phyloP scores from a whole-genome alignment of 2,888 invertebrate genomes.

The Phymatocera aterrima region DNA sequence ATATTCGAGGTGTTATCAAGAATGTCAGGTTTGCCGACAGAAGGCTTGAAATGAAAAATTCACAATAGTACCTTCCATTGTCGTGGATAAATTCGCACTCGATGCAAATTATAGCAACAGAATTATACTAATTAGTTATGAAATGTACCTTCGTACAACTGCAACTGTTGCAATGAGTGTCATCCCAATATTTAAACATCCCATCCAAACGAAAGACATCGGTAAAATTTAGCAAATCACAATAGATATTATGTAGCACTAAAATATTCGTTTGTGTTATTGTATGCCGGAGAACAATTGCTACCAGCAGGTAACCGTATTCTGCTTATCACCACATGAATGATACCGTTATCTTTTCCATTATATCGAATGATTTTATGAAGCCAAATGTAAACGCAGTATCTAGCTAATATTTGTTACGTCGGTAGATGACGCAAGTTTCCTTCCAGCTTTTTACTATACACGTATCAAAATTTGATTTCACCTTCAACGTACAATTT shows the following conservation, averaged over 20 bases:
- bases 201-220: constrained; percentile 82
- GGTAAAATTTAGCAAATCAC: constrained; percentile 10
- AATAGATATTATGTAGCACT: neutral
- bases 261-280: neutral
- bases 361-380: constrained; percentile 27
- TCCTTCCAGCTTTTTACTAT: no score
- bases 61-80: no score
- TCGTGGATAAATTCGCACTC: no score
- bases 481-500: no score
- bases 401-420: neutral
- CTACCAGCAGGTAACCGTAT: neutral
- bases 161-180: constrained; percentile 81
- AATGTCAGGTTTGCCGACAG: no score
- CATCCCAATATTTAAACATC: constrained; percentile 79
- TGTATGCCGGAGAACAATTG: neutral
- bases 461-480: neutral
- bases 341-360: constrained; percentile 12
- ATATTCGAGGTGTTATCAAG: no score
- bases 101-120: no score
- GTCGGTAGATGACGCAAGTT: neutral
- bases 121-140: neutral
- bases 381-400: neutral
- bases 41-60: no score
- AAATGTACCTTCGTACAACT: constrained; percentile 80
- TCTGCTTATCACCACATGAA: neutral